Evolutionary conservation across 2,113 vertebrate genomes (phyloP).

Genomic region (Eurypyga helias): DNA sequence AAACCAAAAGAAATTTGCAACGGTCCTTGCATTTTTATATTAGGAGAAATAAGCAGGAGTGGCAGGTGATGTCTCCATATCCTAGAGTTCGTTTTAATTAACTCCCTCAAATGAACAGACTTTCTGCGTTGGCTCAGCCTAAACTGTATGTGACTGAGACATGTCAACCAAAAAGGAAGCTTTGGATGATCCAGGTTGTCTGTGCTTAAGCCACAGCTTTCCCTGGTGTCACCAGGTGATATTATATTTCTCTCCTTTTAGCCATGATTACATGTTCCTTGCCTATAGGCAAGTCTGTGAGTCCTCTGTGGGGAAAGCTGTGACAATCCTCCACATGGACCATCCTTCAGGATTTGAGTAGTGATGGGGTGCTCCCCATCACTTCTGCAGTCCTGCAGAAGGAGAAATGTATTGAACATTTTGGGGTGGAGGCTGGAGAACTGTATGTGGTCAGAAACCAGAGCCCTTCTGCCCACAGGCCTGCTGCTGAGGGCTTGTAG

Average conservation of each 20-base stretch:
- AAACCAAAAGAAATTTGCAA: constrained; percentile 7
- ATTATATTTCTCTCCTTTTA: not conserved
- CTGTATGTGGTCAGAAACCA: not conserved
- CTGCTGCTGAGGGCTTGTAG: not conserved
- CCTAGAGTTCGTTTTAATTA: constrained; percentile 46
- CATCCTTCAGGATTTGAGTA: not conserved
- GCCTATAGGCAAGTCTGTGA: not conserved
- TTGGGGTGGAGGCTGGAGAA: not conserved
- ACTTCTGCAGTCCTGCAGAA: not conserved
- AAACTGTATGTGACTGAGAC: not conserved
- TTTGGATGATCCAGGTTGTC: not conserved
- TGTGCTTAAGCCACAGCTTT: not conserved
- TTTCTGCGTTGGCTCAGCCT: not conserved
- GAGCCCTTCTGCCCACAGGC: not conserved
- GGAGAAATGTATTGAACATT: not conserved
- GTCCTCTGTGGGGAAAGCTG: not conserved
- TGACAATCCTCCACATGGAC: not conserved
- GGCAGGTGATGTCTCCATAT: constrained; percentile 16
- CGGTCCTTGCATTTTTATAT: constrained; percentile 18
- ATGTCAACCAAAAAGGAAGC: not conserved
- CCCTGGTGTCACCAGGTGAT: not conserved
- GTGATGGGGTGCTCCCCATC: not conserved
- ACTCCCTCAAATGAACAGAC: not conserved
- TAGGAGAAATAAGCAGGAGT: constrained; percentile 9
- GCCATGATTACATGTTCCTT: not conserved